Evolutionary conservation across 1,140 invertebrate genomes (phyloP), one percentile per base, ranked within the genome.

Genomic region (Phymastichus coffea): DNA sequence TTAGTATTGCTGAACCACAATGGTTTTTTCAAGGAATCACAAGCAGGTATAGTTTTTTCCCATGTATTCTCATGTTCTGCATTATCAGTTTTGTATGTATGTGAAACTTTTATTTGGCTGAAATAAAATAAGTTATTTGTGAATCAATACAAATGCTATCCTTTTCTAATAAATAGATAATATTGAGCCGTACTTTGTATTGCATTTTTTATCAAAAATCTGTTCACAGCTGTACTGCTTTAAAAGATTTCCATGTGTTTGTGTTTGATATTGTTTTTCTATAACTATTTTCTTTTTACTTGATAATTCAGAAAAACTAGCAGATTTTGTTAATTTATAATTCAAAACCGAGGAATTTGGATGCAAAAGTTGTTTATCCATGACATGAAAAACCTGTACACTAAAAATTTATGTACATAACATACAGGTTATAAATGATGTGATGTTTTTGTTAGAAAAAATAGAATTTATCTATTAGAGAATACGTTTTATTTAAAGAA

Each of bases 221-320:
- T 70, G 58, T 48, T 73, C 69, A 26, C 47, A 74, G 47, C 68
- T 73, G 52, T 67, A 69, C 26, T 73, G 66, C 52, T 57, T 70
- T 20, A 70, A 4, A 40, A 73, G 64, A 35, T 46, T 57, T 35
- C 51, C 19, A 17, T 26, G 8, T 28, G 17, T 53, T 28, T 53
- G 22, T 23, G 37, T 40, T 14, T 53, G 33, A 51, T 26, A 60
- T 14, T 17, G 15, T 20, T 72, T 38, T 58, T 67, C 52, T 48
- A 66, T 22, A 8, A 54, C 19, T 26, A 70, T 19, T 57, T 38
- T 66, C 10, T 37, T 63, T 30, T 44, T 46, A 0, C 53, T 61
- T 10, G 65, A 57, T 19, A 69, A 41, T 44, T 71, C 64, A 0
- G 72, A 68, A 57, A 66, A 70, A 46, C 67, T 72, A 10, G 63